Evolutionary conservation across 1,140 invertebrate species (phyloP), one percentile per base, ranked within the genome.

Genomic region (Trichomalopsis sarcophagae): DNA sequence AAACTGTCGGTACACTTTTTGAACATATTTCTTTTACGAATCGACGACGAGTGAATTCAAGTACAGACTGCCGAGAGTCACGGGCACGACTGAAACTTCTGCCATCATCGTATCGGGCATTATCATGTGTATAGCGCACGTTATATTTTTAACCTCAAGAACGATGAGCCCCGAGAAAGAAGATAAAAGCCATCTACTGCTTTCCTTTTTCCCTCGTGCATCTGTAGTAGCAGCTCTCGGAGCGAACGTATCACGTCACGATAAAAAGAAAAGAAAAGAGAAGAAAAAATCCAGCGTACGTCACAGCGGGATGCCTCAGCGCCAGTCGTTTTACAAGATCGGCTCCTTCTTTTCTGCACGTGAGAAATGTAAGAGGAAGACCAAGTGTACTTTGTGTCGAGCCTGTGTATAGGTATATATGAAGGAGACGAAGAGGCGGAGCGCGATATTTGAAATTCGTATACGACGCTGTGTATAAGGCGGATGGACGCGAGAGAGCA

Each of bases 291-390:
- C 23, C 17, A 17, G 10, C 33, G 27, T 27, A 27, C 27, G 47
- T 23, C 81, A 17, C 74, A 17, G 74, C 74, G 66, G 82, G 74
- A 76, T n/a, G 21, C 55, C 33, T 77, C 33, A 82, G 68, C 81
- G 71, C 50, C 69, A 74, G 69, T 62, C 30, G 44, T 82, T 66
- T 50, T 68, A 69, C 76, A 82, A 82, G 21, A 83, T 68, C 30
- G 40, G 50, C 50, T 76, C 21, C 74, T 76, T 62, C 14, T n/a
- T 62, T 82, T 82, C 44, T 82, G 17, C 23, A 68, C 47, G 17
- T 71, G 27, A 50, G 40, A 11, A 17, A 81, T 21, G 33, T 44
- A 33, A 27, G 14, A 71, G 7, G 44, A 47, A 36, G 36, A 71
- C 30, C 40, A 21, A 55, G 50, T 55, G 50, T 55, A 55, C 50